These are phyloP conservation scores for Sebastes matsubarae DNA, from an alignment of 2,797 vertebrate species.

Conservation along the genomic window DNA sequence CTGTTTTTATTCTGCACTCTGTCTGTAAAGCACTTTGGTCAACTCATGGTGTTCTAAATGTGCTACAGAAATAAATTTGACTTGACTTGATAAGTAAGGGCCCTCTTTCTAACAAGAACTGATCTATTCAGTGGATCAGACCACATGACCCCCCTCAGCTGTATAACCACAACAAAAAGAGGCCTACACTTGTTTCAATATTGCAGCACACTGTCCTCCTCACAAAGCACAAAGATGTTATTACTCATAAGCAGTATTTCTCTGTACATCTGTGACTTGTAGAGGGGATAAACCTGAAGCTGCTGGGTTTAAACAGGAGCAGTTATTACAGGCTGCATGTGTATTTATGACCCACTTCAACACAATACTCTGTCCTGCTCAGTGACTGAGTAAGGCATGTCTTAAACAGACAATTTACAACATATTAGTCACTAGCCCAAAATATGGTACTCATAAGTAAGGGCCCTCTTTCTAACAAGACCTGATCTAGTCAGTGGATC, in stretches of 20 bases:
- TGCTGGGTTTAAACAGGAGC: not conserved
- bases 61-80: too few relatives aligned
- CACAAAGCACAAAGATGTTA: fast-evolving
- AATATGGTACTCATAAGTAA: not conserved
- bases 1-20: too few relatives aligned
- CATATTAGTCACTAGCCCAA: not conserved
- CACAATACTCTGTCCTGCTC: not conserved
- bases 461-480: not conserved
- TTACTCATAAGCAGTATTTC: not conserved
- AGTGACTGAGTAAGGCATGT: not conserved
- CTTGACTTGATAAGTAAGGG: too few relatives aligned
- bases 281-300: not conserved
- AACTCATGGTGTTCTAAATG: too few relatives aligned
- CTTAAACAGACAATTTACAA: not conserved
- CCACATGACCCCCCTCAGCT: slow-evolving; percentile 66
- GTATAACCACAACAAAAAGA: slow-evolving; percentile 65
- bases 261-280: fast-evolving
- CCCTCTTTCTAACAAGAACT: not conserved
- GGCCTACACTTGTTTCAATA: slow-evolving; percentile 43
- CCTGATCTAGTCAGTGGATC: not conserved
- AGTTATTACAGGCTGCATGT: not conserved
- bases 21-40: too few relatives aligned
- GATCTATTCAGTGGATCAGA: not conserved
- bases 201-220: not conserved
- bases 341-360: not conserved